Conservation (phyloP, 2,888 invertebrate species). For the Machimus atricapillus region DNA sequence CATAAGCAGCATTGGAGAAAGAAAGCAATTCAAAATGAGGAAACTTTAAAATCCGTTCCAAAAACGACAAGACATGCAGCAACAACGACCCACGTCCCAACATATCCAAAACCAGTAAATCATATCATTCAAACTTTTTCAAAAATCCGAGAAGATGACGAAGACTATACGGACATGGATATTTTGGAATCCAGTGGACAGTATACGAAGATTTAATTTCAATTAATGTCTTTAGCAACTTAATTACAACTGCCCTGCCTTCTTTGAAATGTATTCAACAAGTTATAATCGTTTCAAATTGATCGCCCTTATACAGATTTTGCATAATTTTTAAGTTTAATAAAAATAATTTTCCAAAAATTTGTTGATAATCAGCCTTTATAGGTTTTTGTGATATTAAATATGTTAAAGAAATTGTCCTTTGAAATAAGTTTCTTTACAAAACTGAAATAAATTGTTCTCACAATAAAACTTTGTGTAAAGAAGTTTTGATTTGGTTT, state of each 20-base stretch:
- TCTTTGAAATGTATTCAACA: background rate
- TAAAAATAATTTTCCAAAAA: background rate
- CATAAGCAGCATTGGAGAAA: background rate
- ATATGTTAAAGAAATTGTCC: background rate
- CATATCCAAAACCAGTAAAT: background rate
- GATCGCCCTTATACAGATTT: background rate
- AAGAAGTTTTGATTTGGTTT: too few relatives aligned
- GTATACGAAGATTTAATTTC: background rate
- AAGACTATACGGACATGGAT: background rate
- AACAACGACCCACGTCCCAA: background rate
- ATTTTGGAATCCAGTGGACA: constrained; percentile 22
- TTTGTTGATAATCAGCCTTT: background rate
- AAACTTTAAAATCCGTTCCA: background rate
- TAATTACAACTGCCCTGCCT: background rate
- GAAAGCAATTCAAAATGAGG: background rate
- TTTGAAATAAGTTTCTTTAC: background rate
- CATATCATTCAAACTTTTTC: background rate
- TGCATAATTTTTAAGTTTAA: too few relatives aligned
- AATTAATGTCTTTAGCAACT: background rate
- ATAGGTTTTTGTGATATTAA: background rate
- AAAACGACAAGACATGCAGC: background rate
- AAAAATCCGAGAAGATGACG: constrained; percentile 16
- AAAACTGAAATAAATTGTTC: background rate
- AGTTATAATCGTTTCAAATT: background rate
- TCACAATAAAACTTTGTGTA: background rate